Evolutionary conservation across 1,140 invertebrate genomes (phyloP).

Genomic region (Cephus cinctus): DNA sequence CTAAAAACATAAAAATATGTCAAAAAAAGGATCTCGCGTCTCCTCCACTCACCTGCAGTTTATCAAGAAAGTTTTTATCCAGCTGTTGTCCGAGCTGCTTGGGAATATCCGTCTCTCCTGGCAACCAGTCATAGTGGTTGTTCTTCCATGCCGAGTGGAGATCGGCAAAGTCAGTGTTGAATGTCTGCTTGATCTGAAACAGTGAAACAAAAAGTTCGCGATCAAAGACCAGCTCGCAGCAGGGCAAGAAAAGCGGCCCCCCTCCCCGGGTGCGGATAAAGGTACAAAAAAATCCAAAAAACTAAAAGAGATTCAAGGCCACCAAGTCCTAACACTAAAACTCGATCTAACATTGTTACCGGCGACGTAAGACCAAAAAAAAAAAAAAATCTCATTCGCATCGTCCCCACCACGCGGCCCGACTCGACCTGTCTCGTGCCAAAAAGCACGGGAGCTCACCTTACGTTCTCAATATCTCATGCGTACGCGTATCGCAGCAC

Average conservation of each 20-base stretch:
- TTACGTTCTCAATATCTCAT: no score
- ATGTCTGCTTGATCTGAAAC: constrained; percentile 58
- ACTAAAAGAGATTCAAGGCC: neutral
- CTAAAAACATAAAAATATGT: neutral
- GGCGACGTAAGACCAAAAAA: neutral
- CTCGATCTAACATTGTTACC: no score
- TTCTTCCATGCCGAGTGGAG: constrained; percentile 53
- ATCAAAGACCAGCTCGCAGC: no score
- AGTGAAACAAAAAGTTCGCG: constrained; percentile 30
- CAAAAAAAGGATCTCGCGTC: constrained; percentile 4
- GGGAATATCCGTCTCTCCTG: constrained; percentile 48
- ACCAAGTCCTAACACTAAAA: neutral
- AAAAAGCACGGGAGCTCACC: neutral
- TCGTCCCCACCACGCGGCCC: no score
- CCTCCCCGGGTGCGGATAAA: no score
- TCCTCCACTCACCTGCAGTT: constrained; percentile 46
- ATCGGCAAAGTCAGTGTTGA: constrained; percentile 52
- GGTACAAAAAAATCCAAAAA: no score
- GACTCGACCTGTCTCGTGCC: no score
- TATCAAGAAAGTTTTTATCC: constrained; percentile 45
- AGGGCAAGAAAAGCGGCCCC: no score
- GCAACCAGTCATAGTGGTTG: constrained; percentile 59
- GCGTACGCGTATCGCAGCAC: no score
- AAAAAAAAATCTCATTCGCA: no score
- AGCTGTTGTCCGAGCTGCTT: constrained; percentile 55